phyloP scores from a whole-genome alignment of 1,140 invertebrate genomes.

The Aphis gossypii region DNA sequence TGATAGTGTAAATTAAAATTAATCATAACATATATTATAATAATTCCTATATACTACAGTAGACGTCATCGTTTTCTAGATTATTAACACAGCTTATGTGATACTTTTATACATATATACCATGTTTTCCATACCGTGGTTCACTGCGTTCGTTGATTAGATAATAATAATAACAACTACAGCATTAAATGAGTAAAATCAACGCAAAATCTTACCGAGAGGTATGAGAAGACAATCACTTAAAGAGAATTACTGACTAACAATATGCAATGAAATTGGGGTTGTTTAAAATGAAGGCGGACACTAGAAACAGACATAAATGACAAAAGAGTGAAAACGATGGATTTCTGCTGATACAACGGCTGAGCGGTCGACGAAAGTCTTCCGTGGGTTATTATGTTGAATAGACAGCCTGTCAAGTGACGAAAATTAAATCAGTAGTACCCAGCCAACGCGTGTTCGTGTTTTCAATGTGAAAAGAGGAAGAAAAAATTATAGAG shows the following conservation, averaged over 20 bases:
- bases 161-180: neutral
- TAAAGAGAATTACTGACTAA: neutral
- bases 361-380: neutral
- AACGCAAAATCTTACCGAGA: neutral
- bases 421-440: neutral
- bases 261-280: neutral
- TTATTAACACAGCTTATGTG: neutral
- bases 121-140: neutral
- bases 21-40: no score
- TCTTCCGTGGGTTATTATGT: neutral
- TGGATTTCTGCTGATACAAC: neutral
- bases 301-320: neutral
- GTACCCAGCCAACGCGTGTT: neutral
- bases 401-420: neutral
- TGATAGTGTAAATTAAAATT: no score
- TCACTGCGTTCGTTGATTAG: neutral
- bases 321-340: neutral
- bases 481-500: neutral
- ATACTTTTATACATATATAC: neutral
- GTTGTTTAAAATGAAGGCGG: neutral
- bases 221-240: neutral
- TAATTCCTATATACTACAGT: no score
- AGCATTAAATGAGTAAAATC: neutral
- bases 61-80: neutral
- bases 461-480: neutral